Conservation (phyloP, 2,888 invertebrate genomes). For the Pristionchus arcanus region DNA sequence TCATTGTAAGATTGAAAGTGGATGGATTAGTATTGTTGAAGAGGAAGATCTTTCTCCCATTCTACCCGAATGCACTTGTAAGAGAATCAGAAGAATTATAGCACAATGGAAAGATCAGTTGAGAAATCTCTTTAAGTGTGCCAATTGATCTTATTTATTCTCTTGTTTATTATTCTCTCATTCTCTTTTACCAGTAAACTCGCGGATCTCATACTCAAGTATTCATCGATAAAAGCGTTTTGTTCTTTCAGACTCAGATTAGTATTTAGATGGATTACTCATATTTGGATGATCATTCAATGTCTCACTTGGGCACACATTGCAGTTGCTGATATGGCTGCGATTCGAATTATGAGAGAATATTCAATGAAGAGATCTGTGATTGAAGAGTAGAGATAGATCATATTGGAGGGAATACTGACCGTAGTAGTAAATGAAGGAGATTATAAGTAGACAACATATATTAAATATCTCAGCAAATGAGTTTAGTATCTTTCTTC, state of each 20-base stretch:
- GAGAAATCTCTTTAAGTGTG: neutral
- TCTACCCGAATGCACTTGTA: neutral
- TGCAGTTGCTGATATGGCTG: conserved; percentile 40
- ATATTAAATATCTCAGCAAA: conserved; percentile 56
- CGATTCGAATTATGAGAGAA: conserved; percentile 40
- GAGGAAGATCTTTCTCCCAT: neutral
- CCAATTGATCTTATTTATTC: neutral
- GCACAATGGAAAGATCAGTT: neutral
- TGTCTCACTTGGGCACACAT: conserved; percentile 54
- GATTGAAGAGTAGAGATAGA: neutral
- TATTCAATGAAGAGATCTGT: conserved; percentile 7
- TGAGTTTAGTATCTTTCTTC: conserved; percentile 58
- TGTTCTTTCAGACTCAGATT: no score
- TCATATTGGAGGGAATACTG: neutral
- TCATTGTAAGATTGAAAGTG: neutral
- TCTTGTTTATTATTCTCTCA: neutral
- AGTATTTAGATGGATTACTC: neutral
- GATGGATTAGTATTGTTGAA: neutral
- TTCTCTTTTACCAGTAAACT: neutral
- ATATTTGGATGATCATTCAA: neutral
- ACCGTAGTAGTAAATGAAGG: conserved; percentile 49
- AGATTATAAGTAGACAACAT: conserved; percentile 54
- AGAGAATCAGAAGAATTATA: neutral
- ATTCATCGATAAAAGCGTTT: conserved; percentile 18
- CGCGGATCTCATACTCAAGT: conserved; percentile 9